Conservation (phyloP, 2,797 vertebrate genomes). For the Erethizon dorsatum region DNA sequence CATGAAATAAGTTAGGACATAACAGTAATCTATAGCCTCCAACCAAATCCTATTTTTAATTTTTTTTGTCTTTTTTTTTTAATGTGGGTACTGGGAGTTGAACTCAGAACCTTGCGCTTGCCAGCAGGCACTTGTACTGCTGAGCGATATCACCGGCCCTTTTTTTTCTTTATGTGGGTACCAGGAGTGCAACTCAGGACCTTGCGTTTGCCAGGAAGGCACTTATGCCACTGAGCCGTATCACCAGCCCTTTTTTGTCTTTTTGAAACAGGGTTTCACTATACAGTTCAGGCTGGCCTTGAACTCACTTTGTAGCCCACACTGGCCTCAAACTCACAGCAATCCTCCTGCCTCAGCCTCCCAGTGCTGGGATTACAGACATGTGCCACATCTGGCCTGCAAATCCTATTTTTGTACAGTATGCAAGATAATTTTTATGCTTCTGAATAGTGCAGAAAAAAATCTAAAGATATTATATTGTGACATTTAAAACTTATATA, state of each 20-base stretch:
- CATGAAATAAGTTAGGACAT: not conserved
- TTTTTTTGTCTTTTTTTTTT: no score
- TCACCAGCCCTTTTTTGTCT: not conserved
- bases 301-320: no score
- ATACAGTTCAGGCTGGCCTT: not conserved
- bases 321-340: not conserved
- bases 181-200: no score
- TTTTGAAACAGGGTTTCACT: not conserved
- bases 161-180: no score
- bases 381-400: not conserved
- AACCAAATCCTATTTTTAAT: not conserved
- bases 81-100: no score
- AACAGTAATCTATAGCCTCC: not conserved
- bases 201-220: no score
- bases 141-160: no score
- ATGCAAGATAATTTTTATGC: constrained; percentile 30
- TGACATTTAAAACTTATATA: not conserved
- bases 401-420: constrained; percentile 53
- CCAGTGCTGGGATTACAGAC: not conserved
- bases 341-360: not conserved
- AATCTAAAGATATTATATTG: not conserved
- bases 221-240: no score
- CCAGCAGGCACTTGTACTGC: no score
- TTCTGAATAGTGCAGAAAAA: not conserved
- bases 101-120: no score